Base-by-base conservation (phyloP, 2,113 vertebrate genomes). In the Capricornis sumatraensis region DNA sequence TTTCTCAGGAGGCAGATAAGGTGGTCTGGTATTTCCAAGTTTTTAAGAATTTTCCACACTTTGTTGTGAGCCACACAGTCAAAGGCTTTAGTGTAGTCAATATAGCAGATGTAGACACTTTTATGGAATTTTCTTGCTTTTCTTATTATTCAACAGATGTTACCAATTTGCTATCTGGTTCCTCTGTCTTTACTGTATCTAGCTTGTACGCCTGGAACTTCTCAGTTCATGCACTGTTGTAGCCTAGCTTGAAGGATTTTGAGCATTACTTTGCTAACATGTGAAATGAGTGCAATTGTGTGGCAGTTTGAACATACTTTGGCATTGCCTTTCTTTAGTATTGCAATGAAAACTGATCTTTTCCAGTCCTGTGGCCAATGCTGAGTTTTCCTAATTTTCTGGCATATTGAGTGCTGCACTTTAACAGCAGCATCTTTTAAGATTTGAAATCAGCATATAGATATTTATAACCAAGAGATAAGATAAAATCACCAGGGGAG, bases 141-240 rank as follows among this genome's bases (percentile, higher is more conserved):
- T 71, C 17, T 17, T 36, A 71, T 10, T 71, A 11, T 71, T 23
- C 33, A 71, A n/a, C n/a, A 71, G n/a, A 71, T 71, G 9, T 36
- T 71, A 23, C 9, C 17, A 36, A 23, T 36, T 71, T 23, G 4
- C 64, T 71, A 23, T 23, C 64, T 71, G 9, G 17, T 36, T 71
- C 9, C n/a, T 36, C 4, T 21, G 17, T 2, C 17, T 71, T 71
- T 71, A 36, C n/a, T 71, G n/a, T 36, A 36, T 71, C n/a, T 71
- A 36, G 64, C 4, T 36, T 71, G 64, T 71, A 71, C 0, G 0
- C 11, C 19, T 36, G n/a, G 9, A 71, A 36, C 2, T 23, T 36
- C 64, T 71, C 64, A 71, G 64, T 71, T 71, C 64, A 71, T 36
- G 5, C 36, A 71, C 64, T 71, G 4, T 11, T 36, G n/a, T 36